Evolutionary conservation across 2,888 invertebrate genomes (phyloP).

Genomic region (Camptogramma bilineatum): DNA sequence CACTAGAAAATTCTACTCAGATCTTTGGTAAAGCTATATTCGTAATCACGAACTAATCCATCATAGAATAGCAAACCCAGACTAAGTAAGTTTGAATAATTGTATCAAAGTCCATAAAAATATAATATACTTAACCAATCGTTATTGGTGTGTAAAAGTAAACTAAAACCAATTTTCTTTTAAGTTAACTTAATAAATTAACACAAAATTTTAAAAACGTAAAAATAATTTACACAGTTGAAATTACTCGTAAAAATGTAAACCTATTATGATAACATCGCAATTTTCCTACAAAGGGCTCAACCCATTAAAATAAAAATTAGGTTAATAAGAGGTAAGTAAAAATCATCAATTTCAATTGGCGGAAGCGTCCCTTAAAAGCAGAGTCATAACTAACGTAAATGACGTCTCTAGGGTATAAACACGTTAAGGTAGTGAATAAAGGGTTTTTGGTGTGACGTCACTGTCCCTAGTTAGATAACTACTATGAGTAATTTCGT

Average conservation of each 20-base stretch:
- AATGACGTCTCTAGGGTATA: conserved; percentile 6
- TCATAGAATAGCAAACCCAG: too few species aligned
- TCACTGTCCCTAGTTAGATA: conserved; percentile 6
- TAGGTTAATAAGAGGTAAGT: not conserved
- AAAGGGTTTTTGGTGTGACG: conserved; percentile 26
- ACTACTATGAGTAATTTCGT: conserved; percentile 28
- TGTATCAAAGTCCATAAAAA: too few species aligned
- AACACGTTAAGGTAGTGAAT: conserved; percentile 11
- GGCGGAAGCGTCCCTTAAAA: conserved; percentile 7
- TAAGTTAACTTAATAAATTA: not conserved
- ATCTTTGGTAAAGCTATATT: too few species aligned
- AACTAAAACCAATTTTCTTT: not conserved
- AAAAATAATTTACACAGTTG: not conserved
- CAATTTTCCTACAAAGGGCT: not conserved
- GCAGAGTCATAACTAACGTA: conserved; percentile 14
- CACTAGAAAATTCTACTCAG: too few species aligned
- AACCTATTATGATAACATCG: not conserved
- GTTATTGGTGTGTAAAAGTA: too few species aligned
- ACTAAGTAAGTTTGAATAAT: too few species aligned
- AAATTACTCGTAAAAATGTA: not conserved
- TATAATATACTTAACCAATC: too few species aligned
- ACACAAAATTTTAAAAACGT: not conserved
- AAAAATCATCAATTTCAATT: conserved; percentile 14
- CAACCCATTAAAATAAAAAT: conserved; percentile 7
- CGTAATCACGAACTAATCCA: too few species aligned